Base-by-base conservation (phyloP, 64 coral and sea anemone species). In the Montipora foliosa region DNA sequence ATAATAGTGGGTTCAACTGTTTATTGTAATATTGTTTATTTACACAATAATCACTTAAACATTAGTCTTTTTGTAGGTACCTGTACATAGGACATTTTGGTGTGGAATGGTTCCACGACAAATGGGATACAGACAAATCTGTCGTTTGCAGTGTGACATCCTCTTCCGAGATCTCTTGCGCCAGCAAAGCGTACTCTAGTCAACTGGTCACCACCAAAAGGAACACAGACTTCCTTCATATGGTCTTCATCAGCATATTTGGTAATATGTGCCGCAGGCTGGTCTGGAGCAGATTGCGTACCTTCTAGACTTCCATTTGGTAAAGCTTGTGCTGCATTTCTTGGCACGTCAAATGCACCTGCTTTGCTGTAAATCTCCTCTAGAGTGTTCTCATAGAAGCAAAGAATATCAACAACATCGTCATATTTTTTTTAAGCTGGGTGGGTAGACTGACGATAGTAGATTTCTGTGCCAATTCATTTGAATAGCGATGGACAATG, bases 51-150 rank as follows among this genome's bases (percentile, higher is more conserved):
- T 5, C 67, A 70, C 17, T 70, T 70, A 22, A 81, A 81, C 16
- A 19, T 84, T 19, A 67, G 47, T 74, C 22, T 29, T 74, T 74
- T 46, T 76, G 8, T 76, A 76, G 21, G 0, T 84, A 92, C 90
- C 80, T 92, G 80, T 46, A 84, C 11, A 76, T 75, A 84, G 22
- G 90, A 84, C 68, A 83, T 83, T 60, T 92, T 92, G 6, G 80
- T 84, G 14, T 92, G 90, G 53, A 55, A 92, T 51, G 47, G 81
- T 66, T 92, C 77, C 12, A 61, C 52, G 51, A 82, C 81, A 76
- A 92, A 92, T 75, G 90, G 80, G 53, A 69, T 84, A 16, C 90
- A 92, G 67, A 85, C 67, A 92, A 92, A 92, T 74, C 90, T 12
- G 51, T 92, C 90, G 16, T 92, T 92, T 92, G 90, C 79, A 29